A percentile compares a stretch with the other conserved stretches of the same genome.
Conservation (phyloP, 2,888 invertebrate species). For the Heteromurus nitidus region DNA sequence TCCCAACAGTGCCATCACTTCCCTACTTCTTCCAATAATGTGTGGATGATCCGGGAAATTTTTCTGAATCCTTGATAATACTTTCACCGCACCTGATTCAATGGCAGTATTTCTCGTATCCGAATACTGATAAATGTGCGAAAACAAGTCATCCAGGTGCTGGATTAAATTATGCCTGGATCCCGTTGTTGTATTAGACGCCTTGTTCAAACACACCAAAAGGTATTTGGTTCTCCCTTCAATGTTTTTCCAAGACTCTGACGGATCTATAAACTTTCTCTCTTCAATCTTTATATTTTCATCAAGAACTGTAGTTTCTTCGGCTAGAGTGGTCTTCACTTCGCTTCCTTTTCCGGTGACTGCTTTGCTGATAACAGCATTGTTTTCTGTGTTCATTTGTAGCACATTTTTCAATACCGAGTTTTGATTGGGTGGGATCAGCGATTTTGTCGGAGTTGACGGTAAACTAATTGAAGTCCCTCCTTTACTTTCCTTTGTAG, state of each 20-base stretch:
- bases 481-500: neutral
- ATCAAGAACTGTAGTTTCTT: too few species aligned
- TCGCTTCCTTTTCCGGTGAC: neutral
- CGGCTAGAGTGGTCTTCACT: neutral
- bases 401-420: constrained; percentile 59
- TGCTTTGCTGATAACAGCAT: constrained; percentile 36
- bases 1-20: constrained; percentile 84
- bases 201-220: constrained; percentile 80
- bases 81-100: constrained; percentile 77
- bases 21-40: constrained; percentile 74
- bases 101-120: constrained; percentile 84
- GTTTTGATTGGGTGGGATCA: neutral
- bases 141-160: constrained; percentile 83
- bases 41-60: constrained; percentile 43
- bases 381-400: constrained; percentile 57
- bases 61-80: constrained; percentile 64
- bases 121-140: constrained; percentile 85
- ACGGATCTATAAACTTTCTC: constrained; percentile 42
- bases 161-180: constrained; percentile 77
- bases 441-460: constrained; percentile 32
- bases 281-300: constrained; percentile 5
- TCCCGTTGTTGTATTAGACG: constrained; percentile 75
- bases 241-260: constrained; percentile 75
- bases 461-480: constrained; percentile 27
- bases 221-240: constrained; percentile 82